These are phyloP conservation scores for Tinamus major DNA, from an alignment of 2,797 vertebrate genomes.

Conservation along the genomic window DNA sequence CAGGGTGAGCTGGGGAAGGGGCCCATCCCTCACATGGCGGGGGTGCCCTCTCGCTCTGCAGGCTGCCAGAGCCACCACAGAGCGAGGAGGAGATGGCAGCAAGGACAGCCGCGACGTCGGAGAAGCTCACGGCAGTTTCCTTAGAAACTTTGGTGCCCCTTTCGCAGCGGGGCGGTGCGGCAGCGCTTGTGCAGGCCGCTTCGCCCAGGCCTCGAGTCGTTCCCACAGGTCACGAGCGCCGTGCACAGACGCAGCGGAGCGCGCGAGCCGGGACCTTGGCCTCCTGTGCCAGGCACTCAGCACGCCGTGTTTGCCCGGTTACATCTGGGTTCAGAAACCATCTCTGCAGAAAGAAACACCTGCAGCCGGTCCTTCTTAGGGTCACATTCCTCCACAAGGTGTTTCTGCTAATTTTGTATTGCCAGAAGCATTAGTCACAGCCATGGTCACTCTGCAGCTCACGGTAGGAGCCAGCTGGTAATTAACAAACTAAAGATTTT, in stretches of 20 bases:
- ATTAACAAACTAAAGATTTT: constrained; percentile 56
- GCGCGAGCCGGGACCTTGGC: too few relatives aligned
- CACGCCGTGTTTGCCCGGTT: not conserved
- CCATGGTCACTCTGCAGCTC: constrained; percentile 26
- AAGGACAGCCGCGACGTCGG: not conserved
- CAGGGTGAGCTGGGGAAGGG: too few relatives aligned
- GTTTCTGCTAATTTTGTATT: constrained; percentile 50
- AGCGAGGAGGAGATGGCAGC: not conserved
- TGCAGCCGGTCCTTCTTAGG: constrained; percentile 40
- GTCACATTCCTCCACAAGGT: constrained; percentile 73
- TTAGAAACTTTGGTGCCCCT: not conserved
- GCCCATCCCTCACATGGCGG: too few relatives aligned
- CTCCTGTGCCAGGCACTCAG: too few relatives aligned
- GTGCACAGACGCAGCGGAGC: too few relatives aligned
- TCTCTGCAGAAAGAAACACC: constrained; percentile 44
- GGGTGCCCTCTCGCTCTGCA: too few relatives aligned
- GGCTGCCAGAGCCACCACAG: too few relatives aligned
- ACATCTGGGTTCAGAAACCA: not conserved
- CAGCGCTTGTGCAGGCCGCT: too few relatives aligned
- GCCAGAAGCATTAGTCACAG: constrained; percentile 63
- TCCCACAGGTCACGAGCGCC: too few relatives aligned
- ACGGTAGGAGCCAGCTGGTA: constrained; percentile 6
- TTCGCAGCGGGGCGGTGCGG: too few relatives aligned
- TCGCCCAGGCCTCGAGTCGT: too few relatives aligned
- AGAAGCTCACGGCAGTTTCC: not conserved